Evolutionary conservation across 2,888 invertebrate genomes (phyloP).

Genomic region (Heteromyza rotundicornis): DNA sequence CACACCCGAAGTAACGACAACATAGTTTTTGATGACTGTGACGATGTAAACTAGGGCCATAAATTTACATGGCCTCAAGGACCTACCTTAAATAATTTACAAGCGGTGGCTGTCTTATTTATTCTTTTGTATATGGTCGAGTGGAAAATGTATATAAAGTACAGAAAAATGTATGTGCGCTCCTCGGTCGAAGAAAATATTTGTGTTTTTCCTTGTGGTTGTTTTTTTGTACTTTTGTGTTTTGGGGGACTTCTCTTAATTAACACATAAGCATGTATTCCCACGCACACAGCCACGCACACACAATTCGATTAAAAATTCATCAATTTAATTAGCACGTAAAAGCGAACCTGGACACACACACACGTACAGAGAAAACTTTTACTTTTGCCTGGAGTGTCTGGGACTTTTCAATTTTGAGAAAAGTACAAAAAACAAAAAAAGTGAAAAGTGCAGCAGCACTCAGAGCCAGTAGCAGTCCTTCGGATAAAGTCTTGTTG

Average conservation of each 20-base stretch:
- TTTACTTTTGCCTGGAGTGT: not conserved
- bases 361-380: slow-evolving; percentile 2
- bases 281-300: not conserved
- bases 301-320: slow-evolving; percentile 27
- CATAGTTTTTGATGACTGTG: no score
- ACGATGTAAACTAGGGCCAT: slow-evolving; percentile 1
- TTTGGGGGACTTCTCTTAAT: not conserved
- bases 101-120: slow-evolving; percentile 38
- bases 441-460: slow-evolving; percentile 9
- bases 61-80: slow-evolving; percentile 11
- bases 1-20: no score
- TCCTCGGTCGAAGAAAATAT: not conserved
- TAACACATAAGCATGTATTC: not conserved
- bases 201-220: not conserved
- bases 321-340: slow-evolving; percentile 29
- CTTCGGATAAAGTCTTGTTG: not conserved
- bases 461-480: not conserved
- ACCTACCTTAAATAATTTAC: slow-evolving; percentile 52
- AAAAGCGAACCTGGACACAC: slow-evolving; percentile 11
- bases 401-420: not conserved
- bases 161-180: slow-evolving; percentile 15
- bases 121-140: slow-evolving; percentile 13
- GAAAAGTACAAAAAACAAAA: not conserved
- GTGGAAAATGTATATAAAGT: not conserved
- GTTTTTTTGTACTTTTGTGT: not conserved